phyloP scores from a whole-genome alignment of 2,888 invertebrate species.

The Scotopteryx bipunctaria region DNA sequence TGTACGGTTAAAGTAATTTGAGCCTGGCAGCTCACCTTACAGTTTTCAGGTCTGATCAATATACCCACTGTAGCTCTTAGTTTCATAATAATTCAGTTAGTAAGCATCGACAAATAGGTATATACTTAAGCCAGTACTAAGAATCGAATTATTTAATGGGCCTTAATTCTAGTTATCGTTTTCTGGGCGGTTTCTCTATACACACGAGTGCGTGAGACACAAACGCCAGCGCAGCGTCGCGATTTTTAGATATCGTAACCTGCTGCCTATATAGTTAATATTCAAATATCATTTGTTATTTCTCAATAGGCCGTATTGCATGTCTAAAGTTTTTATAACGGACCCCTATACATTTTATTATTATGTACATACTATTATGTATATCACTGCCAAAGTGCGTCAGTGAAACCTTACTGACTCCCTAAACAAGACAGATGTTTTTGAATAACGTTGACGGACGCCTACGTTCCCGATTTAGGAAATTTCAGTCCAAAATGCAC shows the following conservation, averaged over 20 bases:
- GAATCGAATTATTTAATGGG: constrained; percentile 72
- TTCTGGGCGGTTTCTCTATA: constrained; percentile 65
- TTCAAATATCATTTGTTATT: constrained; percentile 72
- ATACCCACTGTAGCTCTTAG: neutral
- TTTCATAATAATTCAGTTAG: constrained; percentile 16
- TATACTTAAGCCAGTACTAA: constrained; percentile 52
- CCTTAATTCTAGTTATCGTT: constrained; percentile 67
- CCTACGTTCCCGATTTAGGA: constrained; percentile 21
- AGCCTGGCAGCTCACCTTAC: too few relatives aligned
- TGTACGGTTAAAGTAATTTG: too few relatives aligned
- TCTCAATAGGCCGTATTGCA: constrained; percentile 68
- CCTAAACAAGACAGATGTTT: constrained; percentile 31
- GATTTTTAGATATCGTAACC: constrained; percentile 70
- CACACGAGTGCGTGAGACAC: constrained; percentile 63
- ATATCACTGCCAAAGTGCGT: constrained; percentile 56
- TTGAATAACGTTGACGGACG: constrained; percentile 14
- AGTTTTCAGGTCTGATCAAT: neutral
- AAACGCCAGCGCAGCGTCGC: constrained; percentile 59
- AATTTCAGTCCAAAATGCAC: constrained; percentile 10
- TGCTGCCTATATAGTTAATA: constrained; percentile 66
- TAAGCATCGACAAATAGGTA: constrained; percentile 21
- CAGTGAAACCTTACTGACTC: constrained; percentile 43
- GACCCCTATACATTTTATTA: constrained; percentile 57
- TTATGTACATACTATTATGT: constrained; percentile 62
- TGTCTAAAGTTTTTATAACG: constrained; percentile 72